Evolutionary conservation across 64 coral and sea anemone genomes (phyloP), one percentile per base, ranked within the genome.

Genomic region (Montipora foliosa): DNA sequence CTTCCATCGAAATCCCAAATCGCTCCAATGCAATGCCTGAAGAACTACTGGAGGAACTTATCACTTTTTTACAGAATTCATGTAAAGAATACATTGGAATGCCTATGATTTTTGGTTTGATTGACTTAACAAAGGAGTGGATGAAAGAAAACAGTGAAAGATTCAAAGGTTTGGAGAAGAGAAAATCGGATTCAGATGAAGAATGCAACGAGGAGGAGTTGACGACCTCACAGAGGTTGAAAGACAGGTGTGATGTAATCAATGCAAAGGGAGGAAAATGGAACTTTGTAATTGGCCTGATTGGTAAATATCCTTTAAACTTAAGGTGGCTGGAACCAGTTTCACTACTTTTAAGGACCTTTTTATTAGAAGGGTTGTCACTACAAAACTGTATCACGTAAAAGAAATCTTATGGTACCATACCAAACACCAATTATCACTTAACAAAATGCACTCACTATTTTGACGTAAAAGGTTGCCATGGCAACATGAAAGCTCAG

Each of bases 211-310:
- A 5, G 66, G 14, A 19, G 3, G 83, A 87, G 16, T 88, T 68
- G 3, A 20, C 68, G 8, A 22, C 5, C 46, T 51, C 67, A 22
- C 16, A 86, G n/a, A 72, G 48, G 22, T 2, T 86, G 4, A 86
- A 86, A 72, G 62, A 86, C 46, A 86, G 68, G 47, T 19, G 67
- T 20, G 82, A 86, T 49, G 66, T 72, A 3, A 48, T 51, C 44
- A 86, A 51, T 72, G 44, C 19, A 14, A 86, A 71, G 67, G 95
- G 95, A 17, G 95, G 95, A 59, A 78, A 51, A 59, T 96, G 95
- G 95, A 79, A 94, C 68, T 96, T 90, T 91, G 88, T 96, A 8
- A 96, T 96, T 91, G 95, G 95, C 4, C 76, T 96, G 5, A 96
- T 96, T 88, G 95, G 95, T 96, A 82, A 89, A 47, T 80, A 44